Evolutionary conservation across 2,113 vertebrate genomes (phyloP), one percentile per base, ranked within the genome.

Genomic region (Oncorhynchus nerka): DNA sequence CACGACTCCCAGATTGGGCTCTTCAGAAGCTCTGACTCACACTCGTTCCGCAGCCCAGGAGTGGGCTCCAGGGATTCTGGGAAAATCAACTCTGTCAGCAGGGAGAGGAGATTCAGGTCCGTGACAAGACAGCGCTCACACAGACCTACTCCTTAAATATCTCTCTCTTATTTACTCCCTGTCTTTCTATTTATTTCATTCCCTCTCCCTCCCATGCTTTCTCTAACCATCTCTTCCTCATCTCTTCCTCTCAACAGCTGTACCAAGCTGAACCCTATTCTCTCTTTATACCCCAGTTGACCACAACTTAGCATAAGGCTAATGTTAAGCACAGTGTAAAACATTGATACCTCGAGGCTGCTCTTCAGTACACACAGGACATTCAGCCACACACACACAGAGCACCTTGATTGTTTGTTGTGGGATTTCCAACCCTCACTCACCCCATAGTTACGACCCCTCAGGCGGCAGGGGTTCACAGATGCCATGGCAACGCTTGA

Each of bases 1-100:
- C 78, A 76, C 39, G 55, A 70, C 78, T 81, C 51, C 85, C 69
- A 82, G 75, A 71, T 45, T 67, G 32, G 51, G 30, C 62, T 84
- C 9, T 64, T 79, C 62, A 80, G 70, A 83, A 70, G 70, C 85
- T 86, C 78, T 90, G 89, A 88, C 79, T 87, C 87, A 87, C 39
- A 45, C 74, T 83, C 75, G 22, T 81, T 74, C 75, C 80, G 67
- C 74, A 66, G 73, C 70, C 39, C 39, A 45, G 39, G 39, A 84
- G 84, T 57, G n/a, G 71, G 59, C 81, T 64, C 68, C 67, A 61
- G 39, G 84, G 65, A 89, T 78, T 86, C 74, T 86, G 84, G 85
- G 84, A 86, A 45, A 82, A 77, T 86, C 72, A 80, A 80, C 83
- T 79, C 76, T 82, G 77, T 83, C 69, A 76, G 86, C 78, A 79